These are phyloP conservation scores for Anoplopoma fimbria DNA, from an alignment of 2,113 vertebrate species.

Conservation along the genomic window DNA sequence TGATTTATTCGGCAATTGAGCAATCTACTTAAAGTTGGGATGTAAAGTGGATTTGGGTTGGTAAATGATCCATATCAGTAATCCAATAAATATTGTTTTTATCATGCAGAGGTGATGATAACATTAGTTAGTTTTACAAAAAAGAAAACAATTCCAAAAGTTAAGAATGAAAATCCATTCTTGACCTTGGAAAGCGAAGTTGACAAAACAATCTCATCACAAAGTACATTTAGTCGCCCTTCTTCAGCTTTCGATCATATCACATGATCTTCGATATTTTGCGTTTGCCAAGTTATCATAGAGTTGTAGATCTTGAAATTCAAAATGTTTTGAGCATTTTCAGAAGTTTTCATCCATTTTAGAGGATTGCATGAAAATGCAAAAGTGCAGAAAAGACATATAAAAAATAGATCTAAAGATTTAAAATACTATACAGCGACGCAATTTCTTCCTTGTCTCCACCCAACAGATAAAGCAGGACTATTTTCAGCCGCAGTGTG, in stretches of 20 bases:
- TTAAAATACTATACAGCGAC: background rate
- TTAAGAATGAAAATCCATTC: background rate
- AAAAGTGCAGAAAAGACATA: background rate
- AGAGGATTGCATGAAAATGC: background rate
- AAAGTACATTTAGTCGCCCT: background rate
- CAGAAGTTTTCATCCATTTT: background rate
- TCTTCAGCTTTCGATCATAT: background rate
- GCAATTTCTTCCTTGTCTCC: background rate
- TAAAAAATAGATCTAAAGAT: background rate
- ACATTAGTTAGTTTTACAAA: background rate
- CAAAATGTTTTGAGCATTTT: background rate
- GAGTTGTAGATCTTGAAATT: background rate
- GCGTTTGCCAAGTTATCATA: background rate
- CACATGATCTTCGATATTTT: background rate
- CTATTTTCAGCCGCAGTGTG: conserved; percentile 52
- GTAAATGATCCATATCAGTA: background rate
- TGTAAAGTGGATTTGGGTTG: background rate
- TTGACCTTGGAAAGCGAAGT: background rate
- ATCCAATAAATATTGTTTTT: background rate
- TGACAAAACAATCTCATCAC: background rate
- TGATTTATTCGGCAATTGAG: background rate
- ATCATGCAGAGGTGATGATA: background rate
- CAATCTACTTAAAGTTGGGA: background rate
- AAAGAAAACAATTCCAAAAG: background rate
- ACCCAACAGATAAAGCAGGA: conserved; percentile 24